Conservation (phyloP, 2,797 vertebrate species). For the Sternarchorhynchus goeldii region DNA sequence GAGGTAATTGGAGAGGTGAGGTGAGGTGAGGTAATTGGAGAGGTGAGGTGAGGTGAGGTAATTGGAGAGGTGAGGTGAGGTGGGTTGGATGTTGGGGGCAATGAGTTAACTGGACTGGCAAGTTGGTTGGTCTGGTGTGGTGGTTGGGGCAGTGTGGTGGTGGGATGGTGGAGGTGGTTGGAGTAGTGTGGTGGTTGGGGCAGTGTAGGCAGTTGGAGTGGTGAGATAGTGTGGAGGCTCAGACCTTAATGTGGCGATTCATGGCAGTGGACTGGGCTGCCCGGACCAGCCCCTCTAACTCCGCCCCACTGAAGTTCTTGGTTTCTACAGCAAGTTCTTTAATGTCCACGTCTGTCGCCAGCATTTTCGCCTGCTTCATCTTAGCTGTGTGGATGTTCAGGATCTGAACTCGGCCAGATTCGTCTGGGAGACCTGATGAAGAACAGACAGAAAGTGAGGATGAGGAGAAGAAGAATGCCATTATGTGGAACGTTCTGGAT, state of each 20-base stretch:
- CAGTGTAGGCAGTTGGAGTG: too few relatives aligned
- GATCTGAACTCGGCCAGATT: slow-evolving; percentile 90
- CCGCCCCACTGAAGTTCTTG: slow-evolving; percentile 95
- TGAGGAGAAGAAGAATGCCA: not conserved
- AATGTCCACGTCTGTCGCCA: slow-evolving; percentile 82
- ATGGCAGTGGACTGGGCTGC: slow-evolving; percentile 96
- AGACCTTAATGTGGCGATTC: slow-evolving; percentile 97
- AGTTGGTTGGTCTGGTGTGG: too few relatives aligned
- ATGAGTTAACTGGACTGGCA: too few relatives aligned
- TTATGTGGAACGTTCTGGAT: not conserved
- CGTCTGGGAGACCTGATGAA: slow-evolving; percentile 86
- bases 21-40: too few relatives aligned
- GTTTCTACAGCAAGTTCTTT: slow-evolving; percentile 87
- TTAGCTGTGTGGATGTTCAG: slow-evolving; percentile 90
- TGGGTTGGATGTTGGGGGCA: too few relatives aligned
- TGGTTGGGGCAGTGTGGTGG: too few relatives aligned
- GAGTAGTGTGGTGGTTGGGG: too few relatives aligned
- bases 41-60: too few relatives aligned
- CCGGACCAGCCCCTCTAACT: slow-evolving; percentile 91
- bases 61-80: too few relatives aligned
- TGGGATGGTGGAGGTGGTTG: too few relatives aligned
- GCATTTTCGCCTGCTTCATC: slow-evolving; percentile 86
- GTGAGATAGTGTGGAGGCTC: not conserved
- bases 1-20: too few relatives aligned
- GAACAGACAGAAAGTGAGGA: too few relatives aligned